Evolutionary conservation across 2,888 invertebrate species (phyloP), one percentile per base, ranked within the genome.

Genomic region (Orgyia antiqua): DNA sequence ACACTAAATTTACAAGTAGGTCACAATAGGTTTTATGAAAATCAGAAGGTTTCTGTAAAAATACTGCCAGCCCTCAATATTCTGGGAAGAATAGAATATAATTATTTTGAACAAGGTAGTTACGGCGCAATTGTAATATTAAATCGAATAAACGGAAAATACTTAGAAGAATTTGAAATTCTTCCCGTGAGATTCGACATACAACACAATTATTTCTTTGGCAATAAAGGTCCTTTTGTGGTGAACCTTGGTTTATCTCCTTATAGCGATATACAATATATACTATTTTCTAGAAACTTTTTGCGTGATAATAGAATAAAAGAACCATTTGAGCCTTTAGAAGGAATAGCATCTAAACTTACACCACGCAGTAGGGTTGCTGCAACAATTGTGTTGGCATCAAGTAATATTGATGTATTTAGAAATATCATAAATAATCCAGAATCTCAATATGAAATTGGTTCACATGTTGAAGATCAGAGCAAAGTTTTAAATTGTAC

Each of bases 381-480:
- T 1, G 99, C 98, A 0, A 93, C 96, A 0, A 89, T 99, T 19
- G 96, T 98, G 0, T 89, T 99, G 10, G 94, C 96, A 0, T 98
- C 98, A 0, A 92, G 93, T 61, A 98, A 99, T 66, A 92, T 98
- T 0, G 89, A 92, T 24, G 89, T 99, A 2, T 95, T 89, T 54
- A 89, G 98, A 36, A 99, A 99, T 72, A 95, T 96, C 37, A 90
- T 99, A 20, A 92, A 94, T 36, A 99, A 99, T 75, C 93, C 93
- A 1, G 92, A 93, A 42, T 97, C 98, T 0, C 90, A 91, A 31
- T 98, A 97, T 67, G 99, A 99, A 84, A 92, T 99, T 26, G 97
- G 97, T 0, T 97, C 98, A 0, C 98, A 99, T 59, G 88, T 98
- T 10, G 93, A 94, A 59, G 97, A 98, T 67, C 98, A 98, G 66